Percentiles rank a stretch among this genome's conserved stretches.
phyloP scores from a whole-genome alignment of 2,888 invertebrate genomes.

The Acrobasis repandana region DNA sequence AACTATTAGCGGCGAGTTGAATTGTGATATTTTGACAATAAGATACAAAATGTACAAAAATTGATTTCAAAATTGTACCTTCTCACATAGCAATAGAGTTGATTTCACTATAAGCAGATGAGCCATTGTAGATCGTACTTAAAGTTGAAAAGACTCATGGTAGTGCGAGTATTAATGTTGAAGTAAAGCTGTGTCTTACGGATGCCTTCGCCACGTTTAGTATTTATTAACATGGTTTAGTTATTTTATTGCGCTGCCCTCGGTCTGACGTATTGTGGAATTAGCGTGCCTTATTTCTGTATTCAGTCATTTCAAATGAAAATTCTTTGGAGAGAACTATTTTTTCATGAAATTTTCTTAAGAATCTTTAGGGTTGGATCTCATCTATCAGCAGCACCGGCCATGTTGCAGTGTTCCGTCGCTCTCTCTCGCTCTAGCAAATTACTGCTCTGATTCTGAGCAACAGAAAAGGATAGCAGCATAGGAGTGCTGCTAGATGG shows the following conservation, averaged over 20 bases:
- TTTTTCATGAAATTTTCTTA: neutral
- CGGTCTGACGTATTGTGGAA: conserved; percentile 32
- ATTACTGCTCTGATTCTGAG: too few species aligned
- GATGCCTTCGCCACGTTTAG: conserved; percentile 67
- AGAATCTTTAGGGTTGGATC: neutral
- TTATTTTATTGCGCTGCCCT: conserved; percentile 49
- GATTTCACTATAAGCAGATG: conserved; percentile 8
- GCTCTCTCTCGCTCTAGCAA: too few species aligned
- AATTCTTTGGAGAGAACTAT: conserved; percentile 1
- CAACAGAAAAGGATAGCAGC: too few species aligned
- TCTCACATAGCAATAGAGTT: conserved; percentile 25
- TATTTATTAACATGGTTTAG: conserved; percentile 66
- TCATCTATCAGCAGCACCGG: too few species aligned
- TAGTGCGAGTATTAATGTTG: conserved; percentile 60
- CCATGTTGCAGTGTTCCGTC: too few species aligned
- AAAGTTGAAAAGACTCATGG: conserved; percentile 66
- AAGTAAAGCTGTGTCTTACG: conserved; percentile 52
- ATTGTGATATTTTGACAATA: conserved; percentile 77
- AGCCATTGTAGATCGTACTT: conserved; percentile 60
- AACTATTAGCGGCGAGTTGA: conserved; percentile 33
- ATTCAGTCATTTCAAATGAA: neutral
- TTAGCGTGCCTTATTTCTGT: conserved; percentile 19
- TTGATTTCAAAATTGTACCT: conserved; percentile 42
- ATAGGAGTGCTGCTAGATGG: too few species aligned
- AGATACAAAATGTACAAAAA: conserved; percentile 51